phyloP scores from a whole-genome alignment of 2,888 invertebrate genomes.

The Synergus laeviventris region DNA sequence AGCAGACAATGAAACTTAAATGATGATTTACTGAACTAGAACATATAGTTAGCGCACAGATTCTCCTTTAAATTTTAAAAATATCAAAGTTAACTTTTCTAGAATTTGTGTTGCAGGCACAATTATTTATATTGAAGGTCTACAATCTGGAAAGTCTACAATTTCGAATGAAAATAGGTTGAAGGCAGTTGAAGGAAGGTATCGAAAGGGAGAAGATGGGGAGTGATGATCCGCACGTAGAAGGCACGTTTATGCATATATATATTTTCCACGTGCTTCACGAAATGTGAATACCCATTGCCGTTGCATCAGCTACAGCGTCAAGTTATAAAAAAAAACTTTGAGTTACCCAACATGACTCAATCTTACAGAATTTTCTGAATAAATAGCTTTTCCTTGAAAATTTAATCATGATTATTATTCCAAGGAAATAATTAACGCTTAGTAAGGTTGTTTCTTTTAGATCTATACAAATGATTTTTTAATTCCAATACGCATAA shows the following conservation, averaged over 20 bases:
- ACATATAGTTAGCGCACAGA: not conserved
- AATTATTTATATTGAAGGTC: too few species aligned
- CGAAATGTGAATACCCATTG: not conserved
- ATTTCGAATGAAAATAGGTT: not conserved
- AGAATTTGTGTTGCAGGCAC: too few species aligned
- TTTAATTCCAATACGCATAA: too few species aligned
- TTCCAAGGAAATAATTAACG: not conserved
- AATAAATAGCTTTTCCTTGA: not conserved
- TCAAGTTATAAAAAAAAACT: not conserved
- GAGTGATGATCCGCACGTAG: slow-evolving; percentile 13
- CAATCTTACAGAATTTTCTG: slow-evolving; percentile 19
- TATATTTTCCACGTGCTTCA: not conserved
- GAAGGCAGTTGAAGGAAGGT: not conserved
- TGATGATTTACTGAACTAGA: not conserved
- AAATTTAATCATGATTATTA: too few species aligned
- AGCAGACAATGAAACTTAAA: not conserved
- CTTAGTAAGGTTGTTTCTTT: not conserved
- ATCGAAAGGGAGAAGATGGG: not conserved
- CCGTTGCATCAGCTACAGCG: not conserved
- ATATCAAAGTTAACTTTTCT: too few species aligned
- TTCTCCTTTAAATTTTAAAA: not conserved
- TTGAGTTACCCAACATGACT: slow-evolving; percentile 13
- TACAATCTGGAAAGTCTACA: not conserved
- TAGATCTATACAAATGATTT: too few species aligned
- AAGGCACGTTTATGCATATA: not conserved